Percentiles rank a stretch among this genome's conserved stretches.
Evolutionary conservation across 1,140 invertebrate genomes (phyloP).

Genomic region (Calycopis cecrops): DNA sequence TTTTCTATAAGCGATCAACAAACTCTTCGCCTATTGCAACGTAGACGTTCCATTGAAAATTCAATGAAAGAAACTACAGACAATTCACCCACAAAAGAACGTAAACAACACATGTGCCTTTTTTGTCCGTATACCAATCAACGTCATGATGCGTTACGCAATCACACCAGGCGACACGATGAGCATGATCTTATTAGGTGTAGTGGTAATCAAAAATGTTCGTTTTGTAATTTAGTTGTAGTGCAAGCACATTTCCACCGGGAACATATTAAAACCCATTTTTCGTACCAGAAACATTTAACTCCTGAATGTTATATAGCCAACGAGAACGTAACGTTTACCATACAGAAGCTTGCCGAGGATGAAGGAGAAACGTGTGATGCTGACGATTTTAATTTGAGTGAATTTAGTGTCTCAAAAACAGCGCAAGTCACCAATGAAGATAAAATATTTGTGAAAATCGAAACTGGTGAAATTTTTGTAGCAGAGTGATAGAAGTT

Average conservation of each 20-base stretch:
- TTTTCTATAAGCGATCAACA: constrained; percentile 75
- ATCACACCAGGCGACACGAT: constrained; percentile 85
- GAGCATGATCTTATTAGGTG: constrained; percentile 61
- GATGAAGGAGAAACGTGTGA: constrained; percentile 20
- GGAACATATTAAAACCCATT: constrained; percentile 90
- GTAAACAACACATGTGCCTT: constrained; percentile 77
- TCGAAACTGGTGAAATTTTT: constrained; percentile 54
- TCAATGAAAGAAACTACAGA: constrained; percentile 54
- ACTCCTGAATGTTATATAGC: constrained; percentile 74
- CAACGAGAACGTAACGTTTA: constrained; percentile 58
- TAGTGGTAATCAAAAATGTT: constrained; percentile 81
- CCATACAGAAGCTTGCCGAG: constrained; percentile 51
- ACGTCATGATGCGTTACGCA: constrained; percentile 83
- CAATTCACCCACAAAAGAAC: constrained; percentile 71
- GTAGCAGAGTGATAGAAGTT: too few species aligned
- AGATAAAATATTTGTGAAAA: constrained; percentile 61
- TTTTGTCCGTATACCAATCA: constrained; percentile 86
- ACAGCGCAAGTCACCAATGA: constrained; percentile 32
- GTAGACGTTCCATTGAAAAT: constrained; percentile 51
- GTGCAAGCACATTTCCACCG: constrained; percentile 84
- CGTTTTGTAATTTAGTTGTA: constrained; percentile 89
- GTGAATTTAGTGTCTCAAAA: constrained; percentile 36
- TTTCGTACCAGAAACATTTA: constrained; percentile 76
- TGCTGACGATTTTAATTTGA: constrained; percentile 49
- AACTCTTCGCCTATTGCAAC: constrained; percentile 59